These are phyloP conservation scores for Ligdia adustata DNA, from an alignment of 2,888 invertebrate genomes.

Conservation along the genomic window DNA sequence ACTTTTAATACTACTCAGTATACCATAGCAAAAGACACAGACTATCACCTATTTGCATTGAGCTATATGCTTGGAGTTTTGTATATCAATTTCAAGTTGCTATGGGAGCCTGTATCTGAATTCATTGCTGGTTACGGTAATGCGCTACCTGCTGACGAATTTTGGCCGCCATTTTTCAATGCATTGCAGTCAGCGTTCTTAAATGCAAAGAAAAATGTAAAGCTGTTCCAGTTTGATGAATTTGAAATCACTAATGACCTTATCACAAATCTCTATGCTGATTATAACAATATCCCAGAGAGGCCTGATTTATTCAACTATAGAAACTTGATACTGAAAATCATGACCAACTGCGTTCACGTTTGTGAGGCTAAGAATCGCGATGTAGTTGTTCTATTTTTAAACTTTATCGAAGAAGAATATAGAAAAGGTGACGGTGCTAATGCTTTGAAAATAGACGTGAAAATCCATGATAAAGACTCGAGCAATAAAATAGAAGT, in stretches of 20 bases:
- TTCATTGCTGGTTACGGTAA: constrained; percentile 90
- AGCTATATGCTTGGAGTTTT: constrained; percentile 92
- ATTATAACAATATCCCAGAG: constrained; percentile 73
- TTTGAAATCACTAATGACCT: constrained; percentile 55
- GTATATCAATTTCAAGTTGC: constrained; percentile 93
- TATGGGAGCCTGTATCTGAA: constrained; percentile 93
- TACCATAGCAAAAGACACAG: constrained; percentile 81
- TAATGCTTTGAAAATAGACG: constrained; percentile 82
- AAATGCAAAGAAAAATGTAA: constrained; percentile 68
- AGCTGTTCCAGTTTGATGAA: constrained; percentile 62
- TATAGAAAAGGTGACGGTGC: constrained; percentile 64
- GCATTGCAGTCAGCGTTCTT: constrained; percentile 82
- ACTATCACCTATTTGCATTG: constrained; percentile 87
- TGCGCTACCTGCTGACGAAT: constrained; percentile 83
- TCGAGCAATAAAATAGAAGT: constrained; percentile 50
- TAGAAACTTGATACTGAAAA: constrained; percentile 91
- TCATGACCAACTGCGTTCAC: constrained; percentile 88
- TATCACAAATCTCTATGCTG: constrained; percentile 61
- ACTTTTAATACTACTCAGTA: constrained; percentile 85
- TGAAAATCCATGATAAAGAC: constrained; percentile 79
- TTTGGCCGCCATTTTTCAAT: constrained; percentile 88
- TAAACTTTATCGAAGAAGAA: constrained; percentile 90
- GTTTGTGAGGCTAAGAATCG: constrained; percentile 92
- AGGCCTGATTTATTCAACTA: constrained; percentile 90
- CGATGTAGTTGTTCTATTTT: constrained; percentile 90